Conservation (phyloP, 2,797 vertebrate species). For the Phrynocephalus forsythii region DNA sequence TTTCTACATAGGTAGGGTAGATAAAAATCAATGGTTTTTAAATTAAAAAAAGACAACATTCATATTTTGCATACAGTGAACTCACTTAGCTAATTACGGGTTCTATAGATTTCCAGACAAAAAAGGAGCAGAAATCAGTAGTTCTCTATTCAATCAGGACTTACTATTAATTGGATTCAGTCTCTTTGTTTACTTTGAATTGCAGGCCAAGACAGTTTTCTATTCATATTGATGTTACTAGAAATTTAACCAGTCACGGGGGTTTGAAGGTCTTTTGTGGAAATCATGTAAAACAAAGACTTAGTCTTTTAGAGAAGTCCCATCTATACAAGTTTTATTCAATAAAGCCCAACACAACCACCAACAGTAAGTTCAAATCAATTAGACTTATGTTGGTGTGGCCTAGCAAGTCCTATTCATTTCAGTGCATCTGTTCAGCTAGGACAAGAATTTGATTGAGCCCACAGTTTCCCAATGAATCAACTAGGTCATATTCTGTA, state of each 20-base stretch:
- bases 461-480: not conserved
- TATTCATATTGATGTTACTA: no score
- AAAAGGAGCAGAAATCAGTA: not conserved
- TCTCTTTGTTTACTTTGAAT: not conserved
- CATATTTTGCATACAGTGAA: not conserved
- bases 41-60: not conserved
- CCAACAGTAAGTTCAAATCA: not conserved
- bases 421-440: not conserved
- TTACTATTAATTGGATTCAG: no score
- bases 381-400: no score
- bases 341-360: not conserved
- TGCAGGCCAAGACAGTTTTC: not conserved
- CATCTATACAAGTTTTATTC: not conserved
- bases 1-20: not conserved
- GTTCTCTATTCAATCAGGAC: not conserved
- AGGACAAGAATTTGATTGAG: not conserved
- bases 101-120: not conserved
- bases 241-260: not conserved
- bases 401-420: not conserved
- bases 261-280: not conserved
- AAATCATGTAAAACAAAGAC: not conserved
- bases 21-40: no score
- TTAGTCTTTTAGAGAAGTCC: not conserved
- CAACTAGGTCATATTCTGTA: not conserved
- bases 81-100: not conserved